Base-by-base conservation (phyloP, 2,888 invertebrate genomes). In the Tryphoninae sp. region DNA sequence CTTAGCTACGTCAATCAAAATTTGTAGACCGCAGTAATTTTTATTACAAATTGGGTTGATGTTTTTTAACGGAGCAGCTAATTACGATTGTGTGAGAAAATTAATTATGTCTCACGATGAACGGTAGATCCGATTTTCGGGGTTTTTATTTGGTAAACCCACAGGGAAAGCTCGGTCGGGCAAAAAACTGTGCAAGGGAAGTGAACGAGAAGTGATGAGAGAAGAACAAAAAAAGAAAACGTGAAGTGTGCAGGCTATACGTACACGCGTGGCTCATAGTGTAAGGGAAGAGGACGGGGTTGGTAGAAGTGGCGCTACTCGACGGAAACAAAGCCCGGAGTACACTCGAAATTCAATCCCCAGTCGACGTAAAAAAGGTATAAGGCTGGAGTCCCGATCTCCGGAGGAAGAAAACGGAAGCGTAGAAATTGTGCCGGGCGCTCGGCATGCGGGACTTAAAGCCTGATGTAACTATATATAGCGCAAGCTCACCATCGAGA, bases 321-420 rank as follows among this genome's bases (percentile, higher is more conserved):
- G 68, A 78, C 65, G 61, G 72, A 73, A 78, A 82, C 81, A 82
- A 82, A 82, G 81, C 75, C 42, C 72, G 67, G 53, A 75, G 78
- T 72, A 76, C 62, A 76, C 81, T 82, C 72, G 72, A 78, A 82
- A 79, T 82, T 79, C 82, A 82, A 82, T 82, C 78, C 58, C 62
- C 62, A 68, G 75, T 78, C 71, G 51, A 67, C 75, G 78, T 82
- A 78, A 78, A 75, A 33, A 76, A 67, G 75, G 81, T 72, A 67
- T 45, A 78, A 71, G 78, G 53, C 68, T 75, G 64, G 55, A 33
- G 67, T 55, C 61, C 67, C 71, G 77, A 62, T 73, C 58, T 64
- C 51, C 64, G 19, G n/a, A 65, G 65, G n/a, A 64, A 33, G n/a
- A 64, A 78, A 59, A 51, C 45, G 64, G 59, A 75, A 75, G 55